Evolutionary conservation across 2,888 invertebrate species (phyloP), one percentile per base, ranked within the genome.

Genomic region (Thyatira batis): DNA sequence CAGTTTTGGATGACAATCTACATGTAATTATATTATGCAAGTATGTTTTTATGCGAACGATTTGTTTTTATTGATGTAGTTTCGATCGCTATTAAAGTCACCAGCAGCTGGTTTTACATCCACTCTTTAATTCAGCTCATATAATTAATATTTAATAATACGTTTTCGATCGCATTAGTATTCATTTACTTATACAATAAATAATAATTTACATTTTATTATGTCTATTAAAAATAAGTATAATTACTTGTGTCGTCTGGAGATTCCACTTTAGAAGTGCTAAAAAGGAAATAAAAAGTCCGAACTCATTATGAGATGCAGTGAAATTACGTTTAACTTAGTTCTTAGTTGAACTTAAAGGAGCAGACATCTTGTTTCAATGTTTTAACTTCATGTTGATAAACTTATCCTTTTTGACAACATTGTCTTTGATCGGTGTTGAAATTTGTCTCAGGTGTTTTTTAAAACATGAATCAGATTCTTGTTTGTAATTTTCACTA

Each of bases 401-500:
- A n/a, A n/a, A n/a, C n/a, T n/a, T n/a, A n/a, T n/a, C n/a, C n/a
- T n/a, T n/a, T n/a, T n/a, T n/a, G n/a, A 4, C 23, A 23, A 23
- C 23, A 23, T 4, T 39, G 0, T 13, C n/a, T 13, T 39, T 0
- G 17, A 17, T 39, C 17, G 39, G 8, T 39, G 39, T 39, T 39
- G 13, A 39, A 39, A 17, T 8, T 11, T 2, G 17, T 39, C 17
- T 39, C 39, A 23, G 8, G n/a, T 39, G 39, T 39, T 5, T 17
- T 39, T 17, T 39, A 11, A 13, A 39, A 39, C 17, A 39, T 39
- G 39, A 39, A 39, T 17, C 30, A 11, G 45, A 45, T 2, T 13
- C 17, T 13, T 48, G 48, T 48, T 48, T 48, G 48, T 48, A 9
- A 48, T 48, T 20, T n/a, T 25, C 25, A 27, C 17, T 27, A 17